These are phyloP conservation scores for Dermolepida albohirtum DNA, from an alignment of 2,888 invertebrate species.

Conservation along the genomic window DNA sequence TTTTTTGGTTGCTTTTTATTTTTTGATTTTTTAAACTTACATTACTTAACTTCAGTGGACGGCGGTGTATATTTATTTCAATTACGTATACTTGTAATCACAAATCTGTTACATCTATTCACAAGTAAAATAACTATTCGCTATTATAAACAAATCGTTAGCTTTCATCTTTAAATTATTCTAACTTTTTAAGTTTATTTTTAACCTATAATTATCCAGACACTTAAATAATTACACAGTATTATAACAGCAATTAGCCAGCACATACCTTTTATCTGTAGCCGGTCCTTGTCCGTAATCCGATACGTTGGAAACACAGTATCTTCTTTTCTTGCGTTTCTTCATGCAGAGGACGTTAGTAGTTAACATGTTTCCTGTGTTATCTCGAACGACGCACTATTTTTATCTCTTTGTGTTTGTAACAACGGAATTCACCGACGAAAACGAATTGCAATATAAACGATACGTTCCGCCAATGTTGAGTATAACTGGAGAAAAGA, in stretches of 20 bases:
- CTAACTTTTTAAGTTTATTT: no score
- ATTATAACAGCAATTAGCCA: conserved; percentile 8
- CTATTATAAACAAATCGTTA: no score
- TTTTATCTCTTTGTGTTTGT: neutral
- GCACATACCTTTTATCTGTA: conserved; percentile 56
- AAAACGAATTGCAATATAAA: conserved; percentile 7
- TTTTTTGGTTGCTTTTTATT: no score
- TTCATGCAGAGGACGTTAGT: conserved; percentile 62
- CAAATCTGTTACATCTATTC: no score
- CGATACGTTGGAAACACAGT: conserved; percentile 57
- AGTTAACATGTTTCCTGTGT: conserved; percentile 55
- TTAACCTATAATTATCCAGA: no score
- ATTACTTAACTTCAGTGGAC: conserved; percentile 6
- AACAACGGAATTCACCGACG: neutral
- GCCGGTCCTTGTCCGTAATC: conserved; percentile 51
- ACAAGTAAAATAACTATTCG: no score
- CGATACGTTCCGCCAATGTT: conserved; percentile 9
- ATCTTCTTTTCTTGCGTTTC: conserved; percentile 61
- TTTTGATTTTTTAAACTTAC: no score
- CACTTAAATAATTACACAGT: conserved; percentile 2
- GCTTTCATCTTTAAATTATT: no score
- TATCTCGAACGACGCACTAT: neutral
- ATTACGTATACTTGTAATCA: neutral
- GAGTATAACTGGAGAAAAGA: no score
- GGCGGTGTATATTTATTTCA: neutral